phyloP scores from a whole-genome alignment of 2,113 vertebrate genomes.

The Gavialis gangeticus region DNA sequence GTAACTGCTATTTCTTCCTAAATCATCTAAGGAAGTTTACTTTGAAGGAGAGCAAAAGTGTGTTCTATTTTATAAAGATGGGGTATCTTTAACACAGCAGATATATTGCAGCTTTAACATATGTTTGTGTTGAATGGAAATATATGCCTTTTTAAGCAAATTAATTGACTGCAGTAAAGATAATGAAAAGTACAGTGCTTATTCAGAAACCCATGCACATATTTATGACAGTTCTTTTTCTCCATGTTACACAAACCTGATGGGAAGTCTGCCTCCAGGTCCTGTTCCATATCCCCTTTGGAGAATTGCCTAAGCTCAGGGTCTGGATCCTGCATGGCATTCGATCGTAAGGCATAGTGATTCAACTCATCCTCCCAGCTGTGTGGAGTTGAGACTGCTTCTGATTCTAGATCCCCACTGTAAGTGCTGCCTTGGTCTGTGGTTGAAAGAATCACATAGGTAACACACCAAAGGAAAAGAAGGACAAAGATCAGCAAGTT shows the following conservation, averaged over 20 bases:
- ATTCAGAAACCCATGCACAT: not conserved
- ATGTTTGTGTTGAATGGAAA: not conserved
- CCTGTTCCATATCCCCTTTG: conserved; percentile 83
- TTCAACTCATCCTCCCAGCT: conserved; percentile 93
- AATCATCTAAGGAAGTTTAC: not conserved
- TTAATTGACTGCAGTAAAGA: not conserved
- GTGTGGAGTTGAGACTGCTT: conserved; percentile 90
- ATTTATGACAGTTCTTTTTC: not conserved
- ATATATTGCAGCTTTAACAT: not conserved
- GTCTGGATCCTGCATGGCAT: conserved; percentile 72
- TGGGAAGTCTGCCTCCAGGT: conserved; percentile 92
- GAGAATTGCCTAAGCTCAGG: conserved; percentile 73
- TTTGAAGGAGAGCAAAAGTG: not conserved
- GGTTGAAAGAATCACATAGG: not conserved
- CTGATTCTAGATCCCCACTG: conserved; percentile 91
- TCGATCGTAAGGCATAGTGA: conserved; percentile 81
- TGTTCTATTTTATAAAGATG: not conserved
- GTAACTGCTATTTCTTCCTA: not conserved
- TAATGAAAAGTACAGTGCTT: not conserved
- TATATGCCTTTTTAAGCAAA: not conserved
- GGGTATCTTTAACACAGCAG: not conserved
- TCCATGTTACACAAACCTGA: conserved; percentile 80
- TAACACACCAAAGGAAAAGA: not conserved
- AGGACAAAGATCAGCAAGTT: not conserved
- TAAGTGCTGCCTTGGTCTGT: conserved; percentile 90